Conservation (phyloP, 2,797 vertebrate genomes). For the Apogon talboti region DNA sequence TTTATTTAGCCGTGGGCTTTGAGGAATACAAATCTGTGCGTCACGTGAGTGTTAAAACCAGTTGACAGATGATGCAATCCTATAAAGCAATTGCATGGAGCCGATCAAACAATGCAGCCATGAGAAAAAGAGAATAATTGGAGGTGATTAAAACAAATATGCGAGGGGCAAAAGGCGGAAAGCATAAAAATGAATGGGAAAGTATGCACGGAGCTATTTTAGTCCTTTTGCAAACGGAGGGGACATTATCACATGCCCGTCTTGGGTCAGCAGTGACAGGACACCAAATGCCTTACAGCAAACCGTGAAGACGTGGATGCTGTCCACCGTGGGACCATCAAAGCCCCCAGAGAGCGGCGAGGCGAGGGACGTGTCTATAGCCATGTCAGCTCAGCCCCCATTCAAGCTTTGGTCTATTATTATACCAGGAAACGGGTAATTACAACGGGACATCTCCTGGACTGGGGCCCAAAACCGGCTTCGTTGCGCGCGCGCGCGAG, state of each 20-base stretch:
- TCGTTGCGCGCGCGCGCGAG: constrained; percentile 26
- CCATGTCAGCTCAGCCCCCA: constrained; percentile 58
- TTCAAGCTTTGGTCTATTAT: constrained; percentile 60
- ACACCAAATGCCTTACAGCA: constrained; percentile 21
- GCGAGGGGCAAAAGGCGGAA: no score
- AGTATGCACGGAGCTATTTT: background rate
- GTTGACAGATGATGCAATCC: constrained; percentile 76
- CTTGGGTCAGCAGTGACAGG: constrained; percentile 18
- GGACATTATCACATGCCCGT: background rate
- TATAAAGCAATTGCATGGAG: constrained; percentile 56
- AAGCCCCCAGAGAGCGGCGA: constrained; percentile 12
- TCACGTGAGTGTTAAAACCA: constrained; percentile 43
- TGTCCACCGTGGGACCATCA: constrained; percentile 30
- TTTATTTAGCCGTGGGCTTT: constrained; percentile 45
- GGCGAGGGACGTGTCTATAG: constrained; percentile 66
- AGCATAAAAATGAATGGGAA: background rate
- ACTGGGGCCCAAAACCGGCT: constrained; percentile 41
- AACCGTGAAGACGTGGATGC: constrained; percentile 42
- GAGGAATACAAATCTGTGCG: constrained; percentile 35
- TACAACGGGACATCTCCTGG: constrained; percentile 64
- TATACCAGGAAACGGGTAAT: constrained; percentile 71
- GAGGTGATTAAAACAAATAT: background rate
- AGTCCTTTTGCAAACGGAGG: background rate
- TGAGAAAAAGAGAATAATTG: constrained; percentile 19
- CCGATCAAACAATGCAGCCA: constrained; percentile 15